Conservation (phyloP, 2,797 vertebrate genomes). For the Eospalax fontanierii region DNA sequence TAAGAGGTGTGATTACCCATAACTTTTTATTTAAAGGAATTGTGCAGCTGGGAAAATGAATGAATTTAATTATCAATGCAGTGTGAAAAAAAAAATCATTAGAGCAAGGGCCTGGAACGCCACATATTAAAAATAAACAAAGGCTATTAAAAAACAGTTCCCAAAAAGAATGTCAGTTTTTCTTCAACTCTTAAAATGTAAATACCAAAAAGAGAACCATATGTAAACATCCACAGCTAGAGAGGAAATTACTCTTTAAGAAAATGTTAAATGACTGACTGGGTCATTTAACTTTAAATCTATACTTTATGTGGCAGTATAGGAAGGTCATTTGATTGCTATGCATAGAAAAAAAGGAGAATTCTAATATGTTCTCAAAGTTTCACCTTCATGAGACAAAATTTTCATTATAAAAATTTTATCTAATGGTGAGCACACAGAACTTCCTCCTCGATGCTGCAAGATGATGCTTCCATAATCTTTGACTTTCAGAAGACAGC, state of each 20-base stretch:
- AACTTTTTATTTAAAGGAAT: slow-evolving; percentile 93
- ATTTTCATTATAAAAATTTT: slow-evolving; percentile 89
- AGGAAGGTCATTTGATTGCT: slow-evolving; percentile 90
- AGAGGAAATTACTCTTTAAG: slow-evolving; percentile 88
- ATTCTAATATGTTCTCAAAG: slow-evolving; percentile 89
- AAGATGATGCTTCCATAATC: slow-evolving; percentile 42
- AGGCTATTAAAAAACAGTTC: slow-evolving; percentile 91
- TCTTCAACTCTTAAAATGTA: slow-evolving; percentile 89
- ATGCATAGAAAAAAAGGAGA: slow-evolving; percentile 91
- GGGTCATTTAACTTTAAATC: slow-evolving; percentile 91
- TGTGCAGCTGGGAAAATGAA: slow-evolving; percentile 93
- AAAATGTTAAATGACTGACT: slow-evolving; percentile 90
- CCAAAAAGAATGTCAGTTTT: slow-evolving; percentile 87
- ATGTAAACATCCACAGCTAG: slow-evolving; percentile 86
- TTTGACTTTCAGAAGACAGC: slow-evolving; percentile 34
- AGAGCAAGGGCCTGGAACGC: slow-evolving; percentile 92
- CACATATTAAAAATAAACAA: slow-evolving; percentile 92
- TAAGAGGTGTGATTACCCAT: slow-evolving; percentile 91
- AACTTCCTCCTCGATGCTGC: slow-evolving; percentile 76
- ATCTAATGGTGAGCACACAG: slow-evolving; percentile 84
- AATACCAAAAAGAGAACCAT: slow-evolving; percentile 85
- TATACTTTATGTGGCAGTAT: slow-evolving; percentile 89
- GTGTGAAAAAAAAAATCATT: slow-evolving; percentile 93
- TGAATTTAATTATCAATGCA: slow-evolving; percentile 94
- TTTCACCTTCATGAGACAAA: slow-evolving; percentile 91